Conservation (phyloP, 2,113 vertebrate species). For the Megatriorchis doriae region DNA sequence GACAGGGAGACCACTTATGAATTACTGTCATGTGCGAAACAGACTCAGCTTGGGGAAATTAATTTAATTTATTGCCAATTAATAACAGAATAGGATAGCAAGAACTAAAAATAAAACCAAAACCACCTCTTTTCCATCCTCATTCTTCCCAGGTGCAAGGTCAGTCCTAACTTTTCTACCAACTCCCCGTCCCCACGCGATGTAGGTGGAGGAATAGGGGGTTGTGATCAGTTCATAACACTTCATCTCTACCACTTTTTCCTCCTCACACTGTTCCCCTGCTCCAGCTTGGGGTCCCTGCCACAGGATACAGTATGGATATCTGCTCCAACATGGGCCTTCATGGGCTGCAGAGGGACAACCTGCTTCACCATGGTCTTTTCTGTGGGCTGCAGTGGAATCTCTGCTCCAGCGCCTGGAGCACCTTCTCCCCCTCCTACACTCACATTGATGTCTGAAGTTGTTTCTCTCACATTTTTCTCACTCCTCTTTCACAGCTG, state of each 20-base stretch:
- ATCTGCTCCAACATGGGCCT: background rate
- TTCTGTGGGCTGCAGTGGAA: background rate
- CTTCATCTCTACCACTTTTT: background rate
- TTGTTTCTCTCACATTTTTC: background rate
- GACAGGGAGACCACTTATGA: background rate
- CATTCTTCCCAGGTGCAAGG: background rate
- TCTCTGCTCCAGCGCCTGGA: background rate
- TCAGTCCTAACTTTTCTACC: background rate
- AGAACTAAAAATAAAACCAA: background rate
- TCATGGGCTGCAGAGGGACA: background rate
- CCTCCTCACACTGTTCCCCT: background rate
- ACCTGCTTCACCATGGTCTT: background rate
- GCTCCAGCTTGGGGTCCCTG: background rate
- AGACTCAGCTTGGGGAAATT: background rate
- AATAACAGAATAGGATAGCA: background rate
- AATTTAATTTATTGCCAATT: background rate
- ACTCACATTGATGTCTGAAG: background rate
- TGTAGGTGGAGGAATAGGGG: background rate
- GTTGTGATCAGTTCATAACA: background rate
- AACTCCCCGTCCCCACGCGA: accelerated
- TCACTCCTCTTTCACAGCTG: background rate
- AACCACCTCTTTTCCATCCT: background rate
- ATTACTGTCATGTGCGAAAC: background rate
- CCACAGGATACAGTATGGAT: background rate
- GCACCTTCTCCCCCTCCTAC: background rate